phyloP scores from a whole-genome alignment of 2,888 invertebrate species.

The Deilephila elpenor region DNA sequence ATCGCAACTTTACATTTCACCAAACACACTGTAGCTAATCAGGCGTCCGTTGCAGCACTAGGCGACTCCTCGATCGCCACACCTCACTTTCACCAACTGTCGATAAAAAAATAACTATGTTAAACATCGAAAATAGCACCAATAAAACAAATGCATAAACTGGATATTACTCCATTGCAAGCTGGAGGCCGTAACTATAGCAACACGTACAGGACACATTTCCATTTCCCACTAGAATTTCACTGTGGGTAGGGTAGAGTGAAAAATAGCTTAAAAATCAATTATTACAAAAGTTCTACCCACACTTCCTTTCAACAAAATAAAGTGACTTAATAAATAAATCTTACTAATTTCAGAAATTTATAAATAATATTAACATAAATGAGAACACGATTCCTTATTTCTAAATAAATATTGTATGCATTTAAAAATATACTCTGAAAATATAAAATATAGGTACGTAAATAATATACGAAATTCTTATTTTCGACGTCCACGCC shows the following conservation, averaged over 20 bases:
- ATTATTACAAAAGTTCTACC: too few relatives aligned
- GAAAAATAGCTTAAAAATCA: neutral
- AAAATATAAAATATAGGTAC: too few relatives aligned
- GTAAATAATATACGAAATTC: too few relatives aligned
- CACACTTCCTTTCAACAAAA: too few relatives aligned
- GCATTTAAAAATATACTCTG: too few relatives aligned
- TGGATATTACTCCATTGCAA: constrained; percentile 22
- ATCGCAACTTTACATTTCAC: constrained; percentile 65
- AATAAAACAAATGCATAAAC: constrained; percentile 43
- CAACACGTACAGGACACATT: neutral
- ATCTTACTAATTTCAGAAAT: too few relatives aligned
- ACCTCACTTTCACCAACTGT: constrained; percentile 77
- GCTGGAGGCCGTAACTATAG: constrained; percentile 9
- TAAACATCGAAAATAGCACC: constrained; percentile 51
- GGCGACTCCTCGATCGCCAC: constrained; percentile 54
- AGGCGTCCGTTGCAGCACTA: constrained; percentile 44
- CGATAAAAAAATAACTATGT: constrained; percentile 63
- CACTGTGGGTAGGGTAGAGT: neutral
- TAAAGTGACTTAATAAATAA: too few relatives aligned
- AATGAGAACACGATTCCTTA: too few relatives aligned
- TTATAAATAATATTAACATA: too few relatives aligned
- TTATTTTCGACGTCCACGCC: too few relatives aligned
- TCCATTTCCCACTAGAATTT: neutral
- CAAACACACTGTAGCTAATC: constrained; percentile 50
- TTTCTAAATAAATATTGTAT: too few relatives aligned